Conservation (phyloP, 30 jellyfish, hydroid and myxozoan species). For the Hydractinia symbiolongicarpus region DNA sequence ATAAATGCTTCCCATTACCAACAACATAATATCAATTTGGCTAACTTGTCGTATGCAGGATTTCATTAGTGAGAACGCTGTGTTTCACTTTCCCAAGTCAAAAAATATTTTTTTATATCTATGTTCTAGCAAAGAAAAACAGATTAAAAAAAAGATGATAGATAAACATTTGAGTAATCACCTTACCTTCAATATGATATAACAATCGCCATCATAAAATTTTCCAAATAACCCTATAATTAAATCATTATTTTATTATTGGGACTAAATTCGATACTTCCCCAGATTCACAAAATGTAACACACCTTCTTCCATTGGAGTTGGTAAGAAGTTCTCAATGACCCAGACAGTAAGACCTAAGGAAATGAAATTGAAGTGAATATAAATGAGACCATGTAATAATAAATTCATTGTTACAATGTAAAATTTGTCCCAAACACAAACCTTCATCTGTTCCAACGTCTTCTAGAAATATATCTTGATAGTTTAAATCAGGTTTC, state of each 20-base stretch:
- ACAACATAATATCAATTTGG: not conserved
- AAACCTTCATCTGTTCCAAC: slow-evolving; percentile 89
- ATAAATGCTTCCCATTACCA: not conserved
- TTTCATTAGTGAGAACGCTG: too few relatives aligned
- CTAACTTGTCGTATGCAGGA: too few relatives aligned
- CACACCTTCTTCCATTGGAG: slow-evolving; percentile 90
- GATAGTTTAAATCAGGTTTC: slow-evolving; percentile 80
- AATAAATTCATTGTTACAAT: not conserved
- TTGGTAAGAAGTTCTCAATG: slow-evolving; percentile 90
- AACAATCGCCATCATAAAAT: slow-evolving; percentile 97
- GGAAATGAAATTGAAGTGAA: not conserved
- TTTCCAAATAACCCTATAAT: slow-evolving; percentile 76
- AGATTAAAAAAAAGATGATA: too few relatives aligned
- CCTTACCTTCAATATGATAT: slow-evolving; percentile 79
- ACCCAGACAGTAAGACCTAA: slow-evolving; percentile 85
- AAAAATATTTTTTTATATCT: too few relatives aligned
- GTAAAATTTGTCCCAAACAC: not conserved
- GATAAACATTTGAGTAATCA: too few relatives aligned
- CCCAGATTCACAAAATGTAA: not conserved
- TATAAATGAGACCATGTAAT: not conserved
- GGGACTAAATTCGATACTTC: too few relatives aligned
- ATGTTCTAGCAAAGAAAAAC: too few relatives aligned
- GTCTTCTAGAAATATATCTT: slow-evolving; percentile 76
- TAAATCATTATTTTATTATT: not conserved
- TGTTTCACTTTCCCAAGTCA: too few relatives aligned